phyloP scores from a whole-genome alignment of 92 coral and sea anemone genomes.

The Phymanthus crucifer region DNA sequence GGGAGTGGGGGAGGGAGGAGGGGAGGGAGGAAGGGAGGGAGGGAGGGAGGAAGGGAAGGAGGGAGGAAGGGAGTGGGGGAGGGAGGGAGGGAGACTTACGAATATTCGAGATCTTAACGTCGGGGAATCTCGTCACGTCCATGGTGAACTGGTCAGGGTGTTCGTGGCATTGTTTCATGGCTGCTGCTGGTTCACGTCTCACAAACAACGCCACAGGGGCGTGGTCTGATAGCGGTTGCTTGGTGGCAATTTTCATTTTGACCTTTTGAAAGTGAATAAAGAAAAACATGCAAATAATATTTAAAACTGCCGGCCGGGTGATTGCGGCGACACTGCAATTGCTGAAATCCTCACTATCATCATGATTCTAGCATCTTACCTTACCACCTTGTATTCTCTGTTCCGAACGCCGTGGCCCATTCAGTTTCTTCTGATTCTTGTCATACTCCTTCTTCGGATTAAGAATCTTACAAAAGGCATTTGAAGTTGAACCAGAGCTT shows the following conservation, averaged over 20 bases:
- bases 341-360: not conserved
- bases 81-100: not conserved
- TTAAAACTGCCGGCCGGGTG: not conserved
- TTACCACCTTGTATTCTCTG: slow-evolving; percentile 61
- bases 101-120: not conserved
- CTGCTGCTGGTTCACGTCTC: slow-evolving; percentile 38
- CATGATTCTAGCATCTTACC: slow-evolving; percentile 37
- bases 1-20: not conserved
- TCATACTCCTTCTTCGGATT: slow-evolving; percentile 63
- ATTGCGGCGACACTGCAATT: not conserved
- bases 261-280: slow-evolving; percentile 1
- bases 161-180: slow-evolving; percentile 16
- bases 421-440: slow-evolving; percentile 63
- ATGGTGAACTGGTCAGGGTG: slow-evolving; percentile 31
- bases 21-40: not conserved
- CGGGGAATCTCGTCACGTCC: slow-evolving; percentile 13
- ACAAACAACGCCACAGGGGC: slow-evolving; percentile 17
- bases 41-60: not conserved
- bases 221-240: not conserved
- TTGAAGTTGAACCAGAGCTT: slow-evolving; percentile 22
- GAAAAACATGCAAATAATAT: not conserved
- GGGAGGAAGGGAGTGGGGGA: not conserved
- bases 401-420: slow-evolving; percentile 56
- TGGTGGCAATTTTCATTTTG: slow-evolving; percentile 15
- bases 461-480: slow-evolving; percentile 42